Percentiles rank a stretch among this genome's conserved stretches.
Evolutionary conservation across 2,113 vertebrate genomes (phyloP).

Genomic region (Aspiorhynchus laticeps): DNA sequence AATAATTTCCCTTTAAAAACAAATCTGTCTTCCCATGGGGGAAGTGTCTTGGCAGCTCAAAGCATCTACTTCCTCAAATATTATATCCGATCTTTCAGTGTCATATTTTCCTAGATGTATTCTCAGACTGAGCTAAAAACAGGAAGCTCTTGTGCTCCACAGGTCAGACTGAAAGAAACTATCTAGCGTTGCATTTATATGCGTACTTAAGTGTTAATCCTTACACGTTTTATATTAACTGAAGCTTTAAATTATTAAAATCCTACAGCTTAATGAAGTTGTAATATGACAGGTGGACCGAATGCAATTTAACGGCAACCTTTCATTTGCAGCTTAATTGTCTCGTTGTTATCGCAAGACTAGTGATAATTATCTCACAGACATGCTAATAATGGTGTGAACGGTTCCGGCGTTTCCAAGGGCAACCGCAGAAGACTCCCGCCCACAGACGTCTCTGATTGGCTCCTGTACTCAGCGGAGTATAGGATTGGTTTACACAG

Average conservation of each 20-base stretch:
- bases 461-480: background rate
- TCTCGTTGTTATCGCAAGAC: background rate
- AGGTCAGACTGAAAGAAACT: background rate
- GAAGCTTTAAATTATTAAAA: background rate
- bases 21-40: conserved; percentile 27
- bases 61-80: conserved; percentile 49
- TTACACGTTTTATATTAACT: background rate
- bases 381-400: conserved; percentile 10
- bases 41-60: conserved; percentile 51
- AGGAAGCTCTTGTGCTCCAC: conserved; percentile 30
- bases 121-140: conserved; percentile 41
- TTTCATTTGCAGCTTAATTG: conserved; percentile 21
- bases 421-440: conserved; percentile 37
- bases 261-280: background rate
- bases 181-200: background rate
- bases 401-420: conserved; percentile 40
- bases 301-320: background rate
- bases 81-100: conserved; percentile 24
- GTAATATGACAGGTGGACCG: background rate
- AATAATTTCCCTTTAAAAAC: conserved; percentile 21
- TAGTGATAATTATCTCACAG: conserved; percentile 23
- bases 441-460: conserved; percentile 3
- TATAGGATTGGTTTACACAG: conserved; percentile 20
- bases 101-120: conserved; percentile 48
- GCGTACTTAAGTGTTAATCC: background rate